phyloP scores from a whole-genome alignment of 1,140 invertebrate genomes.

The Papilio aristodemus region DNA sequence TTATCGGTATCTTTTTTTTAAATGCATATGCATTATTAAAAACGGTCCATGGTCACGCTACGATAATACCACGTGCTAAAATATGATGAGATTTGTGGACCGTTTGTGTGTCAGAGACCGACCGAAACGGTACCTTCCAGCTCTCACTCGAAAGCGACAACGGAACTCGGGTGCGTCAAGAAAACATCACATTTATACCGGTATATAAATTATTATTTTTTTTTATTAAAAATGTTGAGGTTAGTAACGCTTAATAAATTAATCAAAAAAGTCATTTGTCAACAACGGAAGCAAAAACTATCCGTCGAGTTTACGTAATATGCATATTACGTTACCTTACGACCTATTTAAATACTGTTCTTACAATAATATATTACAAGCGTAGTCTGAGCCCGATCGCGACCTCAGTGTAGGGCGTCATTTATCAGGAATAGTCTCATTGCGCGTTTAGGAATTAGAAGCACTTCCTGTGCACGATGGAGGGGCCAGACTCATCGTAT shows the following conservation, averaged over 20 bases:
- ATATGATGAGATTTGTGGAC: conserved; percentile 15
- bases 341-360: conserved; percentile 77
- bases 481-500: conserved; percentile 93
- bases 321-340: conserved; percentile 79
- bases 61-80: background rate
- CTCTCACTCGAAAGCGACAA: conserved; percentile 27
- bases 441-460: conserved; percentile 83
- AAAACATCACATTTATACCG: conserved; percentile 69
- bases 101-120: conserved; percentile 37
- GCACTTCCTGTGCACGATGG: conserved; percentile 92
- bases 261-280: conserved; percentile 76
- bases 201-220: conserved; percentile 70
- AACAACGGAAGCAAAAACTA: conserved; percentile 57
- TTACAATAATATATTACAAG: conserved; percentile 76
- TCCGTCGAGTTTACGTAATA: conserved; percentile 71
- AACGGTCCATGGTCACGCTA: conserved; percentile 16
- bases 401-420: conserved; percentile 73
- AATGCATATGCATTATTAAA: too few relatives aligned
- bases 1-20: too few relatives aligned
- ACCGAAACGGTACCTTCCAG: conserved; percentile 24
- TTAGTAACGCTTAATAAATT: conserved; percentile 77
- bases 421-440: conserved; percentile 67
- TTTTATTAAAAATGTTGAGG: conserved; percentile 73
- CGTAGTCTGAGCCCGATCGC: conserved; percentile 71
- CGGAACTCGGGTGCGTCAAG: conserved; percentile 39